Evolutionary conservation across 2,888 invertebrate genomes (phyloP).

Genomic region (Metellina segmentata): DNA sequence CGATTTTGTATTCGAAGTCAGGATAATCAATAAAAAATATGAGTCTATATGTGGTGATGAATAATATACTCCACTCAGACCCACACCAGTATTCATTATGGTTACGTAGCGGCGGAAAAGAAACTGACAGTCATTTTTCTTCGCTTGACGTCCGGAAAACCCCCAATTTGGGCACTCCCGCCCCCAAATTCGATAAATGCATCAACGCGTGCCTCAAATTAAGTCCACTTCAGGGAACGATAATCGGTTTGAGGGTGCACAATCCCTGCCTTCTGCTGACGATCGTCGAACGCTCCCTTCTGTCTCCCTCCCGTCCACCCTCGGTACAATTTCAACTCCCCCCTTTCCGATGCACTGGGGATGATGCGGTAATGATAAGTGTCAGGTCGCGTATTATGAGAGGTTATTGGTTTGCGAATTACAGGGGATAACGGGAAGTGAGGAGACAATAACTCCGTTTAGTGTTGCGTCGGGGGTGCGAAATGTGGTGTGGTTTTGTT

Average conservation of each 20-base stretch:
- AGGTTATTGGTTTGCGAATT: no score
- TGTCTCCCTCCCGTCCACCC: neutral
- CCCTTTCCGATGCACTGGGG: neutral
- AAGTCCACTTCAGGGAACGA: constrained; percentile 51
- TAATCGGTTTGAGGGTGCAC: constrained; percentile 20
- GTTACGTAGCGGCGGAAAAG: neutral
- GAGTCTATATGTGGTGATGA: neutral
- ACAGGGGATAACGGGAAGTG: no score
- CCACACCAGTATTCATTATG: neutral
- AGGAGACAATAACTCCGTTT: no score
- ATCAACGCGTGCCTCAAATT: constrained; percentile 42
- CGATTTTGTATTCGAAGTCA: no score
- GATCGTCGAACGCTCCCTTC: neutral
- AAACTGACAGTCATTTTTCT: neutral
- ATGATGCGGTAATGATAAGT: constrained; percentile 7
- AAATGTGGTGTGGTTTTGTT: no score
- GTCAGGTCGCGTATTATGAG: neutral
- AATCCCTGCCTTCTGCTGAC: neutral
- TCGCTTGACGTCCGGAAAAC: neutral
- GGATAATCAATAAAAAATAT: neutral
- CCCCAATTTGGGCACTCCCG: constrained; percentile 4
- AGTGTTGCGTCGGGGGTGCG: no score
- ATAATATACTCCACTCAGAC: neutral
- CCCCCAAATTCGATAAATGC: constrained; percentile 29
- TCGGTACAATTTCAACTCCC: neutral